These are phyloP conservation scores for Poeciliopsis prolifica DNA, from an alignment of 2,113 vertebrate genomes.

Conservation along the genomic window DNA sequence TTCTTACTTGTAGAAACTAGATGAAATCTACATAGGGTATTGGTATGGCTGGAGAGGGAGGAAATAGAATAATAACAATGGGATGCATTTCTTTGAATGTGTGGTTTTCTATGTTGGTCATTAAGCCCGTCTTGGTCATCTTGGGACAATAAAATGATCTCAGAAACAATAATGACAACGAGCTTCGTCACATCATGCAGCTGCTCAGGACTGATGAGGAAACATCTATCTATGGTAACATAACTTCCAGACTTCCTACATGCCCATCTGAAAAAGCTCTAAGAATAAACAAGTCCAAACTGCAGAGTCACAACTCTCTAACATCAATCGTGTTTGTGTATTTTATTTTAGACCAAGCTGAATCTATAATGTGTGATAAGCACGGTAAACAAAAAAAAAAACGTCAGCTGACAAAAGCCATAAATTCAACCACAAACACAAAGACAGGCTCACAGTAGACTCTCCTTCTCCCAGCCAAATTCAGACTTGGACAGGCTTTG, in stretches of 20 bases:
- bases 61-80: no score
- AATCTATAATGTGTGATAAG: neutral
- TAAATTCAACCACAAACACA: slow-evolving; percentile 23
- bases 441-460: neutral
- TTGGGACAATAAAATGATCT: neutral
- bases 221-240: neutral
- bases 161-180: no score
- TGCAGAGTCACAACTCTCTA: neutral
- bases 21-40: slow-evolving; percentile 7
- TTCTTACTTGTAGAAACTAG: slow-evolving; percentile 58
- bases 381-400: neutral
- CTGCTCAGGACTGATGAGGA: neutral
- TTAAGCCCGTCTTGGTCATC: neutral
- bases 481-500: slow-evolving; percentile 18
- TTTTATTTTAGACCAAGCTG: neutral
- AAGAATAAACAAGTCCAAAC: neutral
- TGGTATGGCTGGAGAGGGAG: no score
- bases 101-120: no score
- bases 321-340: neutral
- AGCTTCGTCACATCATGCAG: neutral
- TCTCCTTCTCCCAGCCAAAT: slow-evolving; percentile 10
- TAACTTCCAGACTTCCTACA: neutral
- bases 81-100: no score
- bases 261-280: neutral
- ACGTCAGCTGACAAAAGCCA: neutral